Evolutionary conservation across 2,888 invertebrate species (phyloP).

Genomic region (Fragum fragum): DNA sequence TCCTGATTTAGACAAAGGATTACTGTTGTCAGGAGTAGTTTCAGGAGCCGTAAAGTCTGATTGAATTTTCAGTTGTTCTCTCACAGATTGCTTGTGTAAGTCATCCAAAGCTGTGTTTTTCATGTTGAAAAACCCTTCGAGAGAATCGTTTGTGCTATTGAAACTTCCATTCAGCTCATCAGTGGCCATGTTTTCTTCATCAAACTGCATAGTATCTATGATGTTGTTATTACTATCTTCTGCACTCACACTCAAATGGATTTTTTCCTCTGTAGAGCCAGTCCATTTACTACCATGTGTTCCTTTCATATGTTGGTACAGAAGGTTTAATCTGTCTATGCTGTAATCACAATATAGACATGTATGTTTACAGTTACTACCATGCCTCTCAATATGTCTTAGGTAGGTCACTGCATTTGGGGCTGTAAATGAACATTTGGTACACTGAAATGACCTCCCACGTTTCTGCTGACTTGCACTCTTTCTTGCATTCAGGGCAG

Average conservation of each 20-base stretch:
- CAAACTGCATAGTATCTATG: slow-evolving; percentile 44
- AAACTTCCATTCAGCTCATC: slow-evolving; percentile 59
- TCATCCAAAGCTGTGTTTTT: not conserved
- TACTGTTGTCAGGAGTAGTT: not conserved
- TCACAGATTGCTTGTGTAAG: not conserved
- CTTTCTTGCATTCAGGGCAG: slow-evolving; percentile 70
- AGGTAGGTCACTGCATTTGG: slow-evolving; percentile 78
- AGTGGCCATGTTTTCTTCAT: slow-evolving; percentile 36
- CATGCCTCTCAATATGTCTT: slow-evolving; percentile 80
- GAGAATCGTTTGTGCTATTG: slow-evolving; percentile 57
- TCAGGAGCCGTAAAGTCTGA: not conserved
- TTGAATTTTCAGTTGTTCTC: slow-evolving; percentile 15
- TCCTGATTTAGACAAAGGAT: slow-evolving; percentile 30
- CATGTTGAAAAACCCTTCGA: slow-evolving; percentile 47
- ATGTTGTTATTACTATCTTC: slow-evolving; percentile 67
- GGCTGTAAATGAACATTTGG: slow-evolving; percentile 81
- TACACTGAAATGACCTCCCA: slow-evolving; percentile 78
- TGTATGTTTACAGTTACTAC: slow-evolving; percentile 80
- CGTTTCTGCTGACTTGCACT: slow-evolving; percentile 75
- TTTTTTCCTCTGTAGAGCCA: slow-evolving; percentile 72
- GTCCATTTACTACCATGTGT: slow-evolving; percentile 78
- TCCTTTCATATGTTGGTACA: slow-evolving; percentile 84
- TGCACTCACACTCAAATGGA: slow-evolving; percentile 55
- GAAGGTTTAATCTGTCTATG: slow-evolving; percentile 80
- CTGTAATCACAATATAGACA: slow-evolving; percentile 85